Evolutionary conservation across 2,888 invertebrate genomes (phyloP), one percentile per base, ranked within the genome.

Genomic region (Microctonus brassicae): DNA sequence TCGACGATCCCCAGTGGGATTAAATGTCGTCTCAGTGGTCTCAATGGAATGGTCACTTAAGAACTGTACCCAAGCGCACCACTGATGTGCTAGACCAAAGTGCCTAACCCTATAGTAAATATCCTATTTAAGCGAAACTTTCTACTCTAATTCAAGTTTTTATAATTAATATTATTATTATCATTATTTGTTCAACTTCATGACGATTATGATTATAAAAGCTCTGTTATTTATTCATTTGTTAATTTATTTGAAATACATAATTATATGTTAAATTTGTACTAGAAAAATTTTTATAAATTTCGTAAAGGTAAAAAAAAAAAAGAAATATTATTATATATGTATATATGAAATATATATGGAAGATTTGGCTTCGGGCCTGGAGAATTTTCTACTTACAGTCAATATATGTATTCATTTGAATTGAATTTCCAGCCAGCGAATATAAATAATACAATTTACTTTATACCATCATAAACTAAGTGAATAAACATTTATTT

Each of bases 21-120:
- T 71, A 71, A 71, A 42, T 34, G 66, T 71, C 63, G 69, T 63
- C 71, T 66, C 67, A 29, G 52, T 65, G 34, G 57, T 24, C 64
- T 64, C 64, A 9, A n/a, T 60, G 61, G 55, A 58, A 71, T 52
- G 66, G 71, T 71, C 71, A 71, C 66, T 60, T 58, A 52, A 53
- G 26, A 64, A 64, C 62, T 62, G 62, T 63, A 47, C 47, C 63
- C 29, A 63, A 63, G 63, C 29, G 63, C 34, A 36, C 60, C 10
- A 60, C 60, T 33, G 58, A 39, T 39, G 39, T 39, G 39, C n/a
- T n/a, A 39, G 39, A 39, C n/a, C 2, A 39, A 39, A 39, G 39
- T 39, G 39, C n/a, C 13, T 39, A 39, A 39, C 39, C 39, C 39
- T n/a, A 1, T 4, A 39, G 39, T n/a, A n/a, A n/a, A n/a, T n/a